Percentiles rank a stretch among this genome's conserved stretches.
phyloP scores from a whole-genome alignment of 2,888 invertebrate species.

The Troilus luridus region DNA sequence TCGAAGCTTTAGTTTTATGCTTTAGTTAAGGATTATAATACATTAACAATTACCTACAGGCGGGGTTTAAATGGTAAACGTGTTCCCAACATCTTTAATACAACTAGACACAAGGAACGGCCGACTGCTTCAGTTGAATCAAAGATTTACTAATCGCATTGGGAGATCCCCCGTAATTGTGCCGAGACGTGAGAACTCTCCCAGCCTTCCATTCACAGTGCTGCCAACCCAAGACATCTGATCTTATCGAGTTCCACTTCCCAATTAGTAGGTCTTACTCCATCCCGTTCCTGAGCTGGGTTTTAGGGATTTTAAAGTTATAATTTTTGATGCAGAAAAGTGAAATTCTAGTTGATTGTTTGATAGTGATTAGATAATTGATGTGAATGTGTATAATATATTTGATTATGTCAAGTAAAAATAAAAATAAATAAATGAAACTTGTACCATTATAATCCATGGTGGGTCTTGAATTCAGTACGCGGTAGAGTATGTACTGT shows the following conservation, averaged over 20 bases:
- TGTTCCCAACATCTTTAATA: no score
- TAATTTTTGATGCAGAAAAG: background rate
- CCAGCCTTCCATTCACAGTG: background rate
- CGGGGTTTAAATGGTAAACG: no score
- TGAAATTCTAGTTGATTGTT: background rate
- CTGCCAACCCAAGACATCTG: background rate
- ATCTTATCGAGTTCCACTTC: background rate
- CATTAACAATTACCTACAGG: no score
- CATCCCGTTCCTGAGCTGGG: background rate
- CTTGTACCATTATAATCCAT: no score
- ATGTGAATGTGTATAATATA: no score
- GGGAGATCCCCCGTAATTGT: background rate
- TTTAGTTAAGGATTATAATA: no score
- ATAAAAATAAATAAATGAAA: no score
- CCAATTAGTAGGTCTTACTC: background rate
- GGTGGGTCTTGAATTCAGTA: no score
- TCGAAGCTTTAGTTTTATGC: no score
- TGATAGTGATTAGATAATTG: background rate
- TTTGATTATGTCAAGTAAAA: no score
- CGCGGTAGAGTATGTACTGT: no score
- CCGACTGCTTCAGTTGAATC: background rate
- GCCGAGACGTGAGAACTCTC: slow-evolving; percentile 2
- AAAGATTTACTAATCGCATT: background rate
- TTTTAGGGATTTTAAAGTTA: background rate
- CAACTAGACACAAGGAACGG: no score